phyloP scores from a whole-genome alignment of 2,797 vertebrate species.

The Molossus molossus region DNA sequence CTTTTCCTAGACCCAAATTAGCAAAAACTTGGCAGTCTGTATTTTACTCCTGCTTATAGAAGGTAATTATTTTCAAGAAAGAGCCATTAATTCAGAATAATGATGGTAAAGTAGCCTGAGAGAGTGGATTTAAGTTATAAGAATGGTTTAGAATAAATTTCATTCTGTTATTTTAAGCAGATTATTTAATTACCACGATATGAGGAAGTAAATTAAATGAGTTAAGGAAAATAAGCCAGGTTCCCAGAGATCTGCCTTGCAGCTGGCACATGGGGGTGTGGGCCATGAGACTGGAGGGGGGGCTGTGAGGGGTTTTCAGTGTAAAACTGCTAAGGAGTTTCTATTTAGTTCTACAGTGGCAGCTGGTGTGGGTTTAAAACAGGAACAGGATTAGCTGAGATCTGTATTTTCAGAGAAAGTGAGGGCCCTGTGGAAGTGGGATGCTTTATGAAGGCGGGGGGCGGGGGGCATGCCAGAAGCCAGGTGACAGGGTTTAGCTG shows the following conservation, averaged over 20 bases:
- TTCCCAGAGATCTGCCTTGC: background rate
- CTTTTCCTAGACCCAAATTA: slow-evolving; percentile 65
- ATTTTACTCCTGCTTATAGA: slow-evolving; percentile 65
- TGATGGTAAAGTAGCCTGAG: slow-evolving; percentile 52
- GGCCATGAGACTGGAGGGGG: background rate
- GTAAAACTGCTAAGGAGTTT: background rate
- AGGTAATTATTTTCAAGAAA: slow-evolving; percentile 77
- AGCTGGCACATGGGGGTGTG: no score
- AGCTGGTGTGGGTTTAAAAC: background rate
- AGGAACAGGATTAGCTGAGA: background rate
- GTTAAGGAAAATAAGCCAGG: slow-evolving; percentile 46
- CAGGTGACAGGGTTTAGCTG: background rate
- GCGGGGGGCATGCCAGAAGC: background rate
- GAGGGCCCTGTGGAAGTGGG: background rate
- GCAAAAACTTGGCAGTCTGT: slow-evolving; percentile 51
- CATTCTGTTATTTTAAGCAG: slow-evolving; percentile 72
- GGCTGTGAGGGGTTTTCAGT: background rate
- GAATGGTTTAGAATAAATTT: slow-evolving; percentile 69
- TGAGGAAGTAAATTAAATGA: slow-evolving; percentile 64
- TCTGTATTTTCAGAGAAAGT: background rate
- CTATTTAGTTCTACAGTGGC: background rate
- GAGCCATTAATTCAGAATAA: slow-evolving; percentile 72
- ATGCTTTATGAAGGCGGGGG: background rate
- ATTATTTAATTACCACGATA: slow-evolving; percentile 72
- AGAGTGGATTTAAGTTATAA: slow-evolving; percentile 72